A percentile compares a stretch with the other conserved stretches of the same genome.
phyloP scores from a whole-genome alignment of 2,113 vertebrate species.

The Butorides virescens region DNA sequence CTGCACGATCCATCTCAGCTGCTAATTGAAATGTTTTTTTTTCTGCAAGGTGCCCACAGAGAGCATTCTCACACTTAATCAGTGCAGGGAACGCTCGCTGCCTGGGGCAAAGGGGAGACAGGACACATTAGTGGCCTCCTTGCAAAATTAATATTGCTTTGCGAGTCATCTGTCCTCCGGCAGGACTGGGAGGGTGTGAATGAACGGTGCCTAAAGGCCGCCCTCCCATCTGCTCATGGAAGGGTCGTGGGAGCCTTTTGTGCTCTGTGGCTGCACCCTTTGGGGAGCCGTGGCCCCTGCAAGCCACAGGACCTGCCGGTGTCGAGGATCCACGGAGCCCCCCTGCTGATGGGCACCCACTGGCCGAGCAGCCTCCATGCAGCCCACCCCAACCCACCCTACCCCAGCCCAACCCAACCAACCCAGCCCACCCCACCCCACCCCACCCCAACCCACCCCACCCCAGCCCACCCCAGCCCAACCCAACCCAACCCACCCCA shows the following conservation, averaged over 20 bases:
- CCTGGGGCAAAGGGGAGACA: not conserved
- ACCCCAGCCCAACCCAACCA: not conserved
- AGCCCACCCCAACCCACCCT: not conserved
- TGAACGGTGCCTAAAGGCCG: not conserved
- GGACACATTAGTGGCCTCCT: not conserved
- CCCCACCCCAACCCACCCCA: no score
- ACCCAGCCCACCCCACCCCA: no score
- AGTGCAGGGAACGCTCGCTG: not conserved
- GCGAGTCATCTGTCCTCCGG: not conserved
- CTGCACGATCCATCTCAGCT: not conserved
- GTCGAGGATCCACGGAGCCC: accelerated
- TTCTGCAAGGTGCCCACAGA: not conserved
- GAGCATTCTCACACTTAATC: not conserved
- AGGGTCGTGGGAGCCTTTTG: not conserved
- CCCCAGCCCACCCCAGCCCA: no score
- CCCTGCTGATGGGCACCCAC: not conserved
- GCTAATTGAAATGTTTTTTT: not conserved
- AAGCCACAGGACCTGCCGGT: not conserved
- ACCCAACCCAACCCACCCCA: not conserved
- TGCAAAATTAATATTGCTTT: not conserved
- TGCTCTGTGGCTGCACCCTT: not conserved
- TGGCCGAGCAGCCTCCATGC: not conserved
- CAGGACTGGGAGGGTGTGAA: not conserved
- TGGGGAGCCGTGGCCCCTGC: not conserved
- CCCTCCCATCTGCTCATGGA: not conserved